Evolutionary conservation across 2,797 vertebrate species (phyloP).

Genomic region (Gymnopithys bicolor): DNA sequence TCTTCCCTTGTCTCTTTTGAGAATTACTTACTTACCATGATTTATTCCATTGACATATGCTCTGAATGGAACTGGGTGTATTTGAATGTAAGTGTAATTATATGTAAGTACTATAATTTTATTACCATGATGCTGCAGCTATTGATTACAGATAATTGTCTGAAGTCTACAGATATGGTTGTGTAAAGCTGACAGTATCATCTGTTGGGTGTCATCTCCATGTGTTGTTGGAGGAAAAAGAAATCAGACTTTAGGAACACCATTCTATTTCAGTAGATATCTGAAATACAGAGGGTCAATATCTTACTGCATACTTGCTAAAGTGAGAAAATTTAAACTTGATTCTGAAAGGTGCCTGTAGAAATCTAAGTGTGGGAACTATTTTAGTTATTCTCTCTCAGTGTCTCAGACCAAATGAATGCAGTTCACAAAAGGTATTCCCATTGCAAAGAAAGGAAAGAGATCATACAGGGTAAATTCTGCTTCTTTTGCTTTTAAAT

Average conservation of each 20-base stretch:
- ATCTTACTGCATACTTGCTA: not conserved
- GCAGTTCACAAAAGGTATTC: not conserved
- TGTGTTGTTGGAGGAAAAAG: not conserved
- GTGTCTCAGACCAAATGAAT: not conserved
- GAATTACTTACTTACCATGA: slow-evolving; percentile 72
- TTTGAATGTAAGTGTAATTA: slow-evolving; percentile 80
- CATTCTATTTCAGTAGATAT: not conserved
- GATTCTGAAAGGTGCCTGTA: not conserved
- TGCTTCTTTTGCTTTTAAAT: not conserved
- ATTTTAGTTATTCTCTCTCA: not conserved
- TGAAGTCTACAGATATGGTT: slow-evolving; percentile 65
- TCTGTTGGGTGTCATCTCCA: slow-evolving; percentile 12
- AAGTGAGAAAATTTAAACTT: not conserved
- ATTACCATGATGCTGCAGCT: slow-evolving; percentile 76
- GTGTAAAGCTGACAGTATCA: slow-evolving; percentile 50
- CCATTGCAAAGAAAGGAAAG: not conserved
- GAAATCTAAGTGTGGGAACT: not conserved
- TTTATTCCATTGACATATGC: slow-evolving; percentile 74
- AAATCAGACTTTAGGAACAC: not conserved
- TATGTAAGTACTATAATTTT: slow-evolving; percentile 81
- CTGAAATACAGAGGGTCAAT: not conserved
- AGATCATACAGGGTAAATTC: not conserved
- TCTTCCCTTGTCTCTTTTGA: slow-evolving; percentile 21
- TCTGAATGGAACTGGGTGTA: slow-evolving; percentile 67
- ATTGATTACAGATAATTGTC: slow-evolving; percentile 82